Percentiles rank a stretch among this genome's conserved stretches.
Evolutionary conservation across 2,113 vertebrate genomes (phyloP).

Genomic region (Pristiophorus japonicus): DNA sequence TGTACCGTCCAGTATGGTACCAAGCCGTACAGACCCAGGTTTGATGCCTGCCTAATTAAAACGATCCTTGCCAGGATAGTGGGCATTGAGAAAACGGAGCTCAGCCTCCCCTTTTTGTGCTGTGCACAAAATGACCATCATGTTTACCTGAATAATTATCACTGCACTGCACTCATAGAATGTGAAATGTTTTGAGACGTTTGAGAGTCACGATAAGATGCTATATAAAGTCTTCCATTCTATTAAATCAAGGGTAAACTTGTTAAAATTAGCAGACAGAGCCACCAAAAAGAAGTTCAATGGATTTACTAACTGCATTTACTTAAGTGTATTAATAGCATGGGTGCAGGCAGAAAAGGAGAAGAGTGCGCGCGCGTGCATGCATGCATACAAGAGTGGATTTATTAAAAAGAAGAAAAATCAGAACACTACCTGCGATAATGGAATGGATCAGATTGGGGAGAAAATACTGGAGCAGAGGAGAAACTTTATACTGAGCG

Average conservation of each 20-base stretch:
- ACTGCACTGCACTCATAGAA: not conserved
- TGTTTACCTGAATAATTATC: not conserved
- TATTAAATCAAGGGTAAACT: not conserved
- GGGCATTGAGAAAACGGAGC: not conserved
- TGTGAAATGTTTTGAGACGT: not conserved
- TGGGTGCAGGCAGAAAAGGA: not conserved
- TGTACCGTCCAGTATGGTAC: not conserved
- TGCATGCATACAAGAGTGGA: not conserved
- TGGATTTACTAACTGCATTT: not conserved
- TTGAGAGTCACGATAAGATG: not conserved
- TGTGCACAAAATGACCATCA: not conserved
- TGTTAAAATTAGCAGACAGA: not conserved
- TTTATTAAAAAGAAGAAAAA: not conserved
- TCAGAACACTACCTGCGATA: slow-evolving; percentile 48
- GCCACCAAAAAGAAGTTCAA: not conserved
- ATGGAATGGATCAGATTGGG: slow-evolving; percentile 65
- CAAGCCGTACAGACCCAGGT: not conserved
- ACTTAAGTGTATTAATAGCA: not conserved
- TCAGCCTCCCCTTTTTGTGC: too few species aligned
- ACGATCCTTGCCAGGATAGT: not conserved
- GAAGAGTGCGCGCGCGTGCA: too few species aligned
- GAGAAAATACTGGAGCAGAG: slow-evolving; percentile 76
- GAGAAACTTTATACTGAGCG: slow-evolving; percentile 61
- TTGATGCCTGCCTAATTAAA: not conserved
- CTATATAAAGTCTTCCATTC: not conserved